These are phyloP conservation scores for Eupithecia subumbrata DNA, from an alignment of 2,888 invertebrate genomes.

Conservation along the genomic window DNA sequence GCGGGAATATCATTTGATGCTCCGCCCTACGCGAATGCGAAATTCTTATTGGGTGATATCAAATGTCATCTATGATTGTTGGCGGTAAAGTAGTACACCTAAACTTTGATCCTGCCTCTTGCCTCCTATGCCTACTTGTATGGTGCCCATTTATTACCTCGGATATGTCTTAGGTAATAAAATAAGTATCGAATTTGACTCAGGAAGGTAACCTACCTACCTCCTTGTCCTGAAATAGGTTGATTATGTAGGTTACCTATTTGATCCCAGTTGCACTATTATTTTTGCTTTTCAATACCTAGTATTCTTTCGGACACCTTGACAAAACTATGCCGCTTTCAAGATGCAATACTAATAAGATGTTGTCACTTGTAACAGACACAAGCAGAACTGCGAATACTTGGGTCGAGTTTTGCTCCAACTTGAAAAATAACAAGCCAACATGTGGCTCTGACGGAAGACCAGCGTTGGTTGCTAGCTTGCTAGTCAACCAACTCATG, in stretches of 20 bases:
- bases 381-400: neutral
- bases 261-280: neutral
- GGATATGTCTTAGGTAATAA: neutral
- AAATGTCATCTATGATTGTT: constrained; percentile 60
- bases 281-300: neutral
- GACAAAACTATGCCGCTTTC: no score
- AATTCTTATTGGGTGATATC: constrained; percentile 71
- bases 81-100: constrained; percentile 27
- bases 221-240: neutral
- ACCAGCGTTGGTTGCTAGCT: no score
- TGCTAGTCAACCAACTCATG: no score
- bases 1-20: constrained; percentile 56
- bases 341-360: no score
- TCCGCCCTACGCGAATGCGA: constrained; percentile 66
- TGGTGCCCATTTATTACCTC: neutral
- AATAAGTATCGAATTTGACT: neutral
- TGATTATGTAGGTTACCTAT: neutral
- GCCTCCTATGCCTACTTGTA: neutral
- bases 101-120: constrained; percentile 14
- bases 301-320: no score
- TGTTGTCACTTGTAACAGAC: neutral
- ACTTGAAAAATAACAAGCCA: no score
- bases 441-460: no score
- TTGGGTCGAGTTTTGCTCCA: no score
- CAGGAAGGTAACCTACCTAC: neutral